Conservation (phyloP, 2,113 vertebrate genomes). For the Caretta caretta region DNA sequence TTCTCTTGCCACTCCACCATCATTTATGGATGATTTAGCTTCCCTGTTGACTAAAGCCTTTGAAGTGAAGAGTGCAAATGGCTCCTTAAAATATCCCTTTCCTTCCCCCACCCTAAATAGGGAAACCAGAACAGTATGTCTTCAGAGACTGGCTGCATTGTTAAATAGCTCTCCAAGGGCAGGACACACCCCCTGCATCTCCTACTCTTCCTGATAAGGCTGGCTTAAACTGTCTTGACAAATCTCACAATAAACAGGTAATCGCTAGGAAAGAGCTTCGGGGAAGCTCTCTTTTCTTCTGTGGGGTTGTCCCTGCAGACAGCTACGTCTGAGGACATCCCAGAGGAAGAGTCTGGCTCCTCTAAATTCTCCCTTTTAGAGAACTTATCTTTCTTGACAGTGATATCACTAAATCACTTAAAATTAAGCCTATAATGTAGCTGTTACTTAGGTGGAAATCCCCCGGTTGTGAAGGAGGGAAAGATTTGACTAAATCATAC, state of each 20-base stretch:
- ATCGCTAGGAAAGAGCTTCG: fast-evolving
- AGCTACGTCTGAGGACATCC: neutral
- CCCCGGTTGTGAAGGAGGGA: neutral
- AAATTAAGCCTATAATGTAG: fast-evolving
- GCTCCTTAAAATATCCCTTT: conserved; percentile 43
- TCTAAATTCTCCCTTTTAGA: neutral
- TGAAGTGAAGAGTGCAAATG: conserved; percentile 67
- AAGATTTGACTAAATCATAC: neutral
- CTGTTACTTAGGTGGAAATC: neutral
- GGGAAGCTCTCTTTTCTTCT: neutral
- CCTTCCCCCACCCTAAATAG: conserved; percentile 32
- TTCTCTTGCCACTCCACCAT: conserved; percentile 69
- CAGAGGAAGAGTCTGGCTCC: neutral
- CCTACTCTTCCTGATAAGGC: conserved; percentile 30
- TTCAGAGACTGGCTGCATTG: conserved; percentile 25
- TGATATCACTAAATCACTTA: neutral
- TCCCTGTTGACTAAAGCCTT: conserved; percentile 62
- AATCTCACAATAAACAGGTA: neutral
- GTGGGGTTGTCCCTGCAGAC: neutral
- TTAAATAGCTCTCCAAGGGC: conserved; percentile 22
- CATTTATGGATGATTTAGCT: conserved; percentile 74
- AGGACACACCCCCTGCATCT: conserved; percentile 28
- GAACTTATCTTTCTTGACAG: neutral
- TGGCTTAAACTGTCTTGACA: conserved; percentile 52
- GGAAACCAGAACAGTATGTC: conserved; percentile 49